phyloP scores from a whole-genome alignment of 30 jellyfish, hydroid and myxozoan species.

The Clytia hemisphaerica region DNA sequence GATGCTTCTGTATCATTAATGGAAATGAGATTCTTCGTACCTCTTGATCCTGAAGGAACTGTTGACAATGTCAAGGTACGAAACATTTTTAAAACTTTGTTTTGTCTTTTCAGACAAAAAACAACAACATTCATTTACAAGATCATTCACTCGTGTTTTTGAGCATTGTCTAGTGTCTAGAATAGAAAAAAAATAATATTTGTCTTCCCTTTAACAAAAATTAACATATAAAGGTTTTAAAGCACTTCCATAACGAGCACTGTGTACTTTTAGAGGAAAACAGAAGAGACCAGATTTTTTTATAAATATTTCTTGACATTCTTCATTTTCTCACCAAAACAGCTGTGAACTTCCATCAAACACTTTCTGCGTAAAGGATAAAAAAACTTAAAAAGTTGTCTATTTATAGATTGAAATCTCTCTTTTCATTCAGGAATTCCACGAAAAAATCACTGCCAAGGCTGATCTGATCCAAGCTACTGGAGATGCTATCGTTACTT shows the following conservation, averaged over 20 bases:
- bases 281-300: neutral
- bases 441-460: slow-evolving; percentile 71
- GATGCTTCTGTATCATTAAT: slow-evolving; percentile 78
- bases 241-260: neutral
- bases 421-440: slow-evolving; percentile 57
- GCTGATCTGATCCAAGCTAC: slow-evolving; percentile 98
- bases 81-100: no score
- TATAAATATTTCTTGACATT: neutral
- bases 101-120: neutral
- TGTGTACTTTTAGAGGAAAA: neutral
- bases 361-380: no score
- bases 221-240: no score
- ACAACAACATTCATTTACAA: neutral
- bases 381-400: neutral
- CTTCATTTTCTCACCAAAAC: neutral
- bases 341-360: no score
- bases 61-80: slow-evolving; percentile 90
- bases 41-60: slow-evolving; percentile 45
- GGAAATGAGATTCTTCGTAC: slow-evolving; percentile 96
- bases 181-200: no score
- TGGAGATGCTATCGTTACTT: slow-evolving; percentile 90
- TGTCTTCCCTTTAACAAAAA: no score
- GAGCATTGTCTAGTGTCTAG: no score
- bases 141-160: neutral
- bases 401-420: neutral